Conservation (phyloP, 2,113 vertebrate genomes). For the Corvus moneduloides region DNA sequence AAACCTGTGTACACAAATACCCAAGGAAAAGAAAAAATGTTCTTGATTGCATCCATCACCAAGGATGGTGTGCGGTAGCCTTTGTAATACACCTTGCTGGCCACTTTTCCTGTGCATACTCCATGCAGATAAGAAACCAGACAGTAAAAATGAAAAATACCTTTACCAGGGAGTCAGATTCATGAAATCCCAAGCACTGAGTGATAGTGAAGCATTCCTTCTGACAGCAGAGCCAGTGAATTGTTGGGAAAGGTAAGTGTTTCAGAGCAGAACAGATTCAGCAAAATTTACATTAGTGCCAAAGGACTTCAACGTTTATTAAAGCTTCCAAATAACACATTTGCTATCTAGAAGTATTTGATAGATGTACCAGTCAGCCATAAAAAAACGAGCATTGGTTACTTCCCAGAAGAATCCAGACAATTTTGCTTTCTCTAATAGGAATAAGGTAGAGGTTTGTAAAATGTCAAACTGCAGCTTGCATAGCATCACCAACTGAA, state of each 20-base stretch:
- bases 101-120: not conserved
- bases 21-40: not conserved
- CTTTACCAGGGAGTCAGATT: not conserved
- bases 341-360: constrained; percentile 41
- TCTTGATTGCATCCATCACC: not conserved
- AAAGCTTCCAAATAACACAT: constrained; percentile 63
- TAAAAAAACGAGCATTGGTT: constrained; percentile 35
- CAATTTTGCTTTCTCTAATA: constrained; percentile 67
- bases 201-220: not conserved
- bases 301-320: constrained; percentile 49
- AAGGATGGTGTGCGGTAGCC: not conserved
- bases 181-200: not conserved
- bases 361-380: constrained; percentile 61
- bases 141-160: not conserved
- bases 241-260: not conserved
- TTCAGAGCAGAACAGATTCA: not conserved
- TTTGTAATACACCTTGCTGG: not conserved
- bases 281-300: constrained; percentile 21
- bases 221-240: not conserved
- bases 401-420: constrained; percentile 64
- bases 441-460: constrained; percentile 43
- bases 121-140: not conserved
- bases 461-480: constrained; percentile 65
- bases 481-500: not conserved
- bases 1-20: not conserved